Percentiles rank a stretch among this genome's conserved stretches.
Evolutionary conservation across 2,113 vertebrate species (phyloP).

Genomic region (Elephantulus edwardii): DNA sequence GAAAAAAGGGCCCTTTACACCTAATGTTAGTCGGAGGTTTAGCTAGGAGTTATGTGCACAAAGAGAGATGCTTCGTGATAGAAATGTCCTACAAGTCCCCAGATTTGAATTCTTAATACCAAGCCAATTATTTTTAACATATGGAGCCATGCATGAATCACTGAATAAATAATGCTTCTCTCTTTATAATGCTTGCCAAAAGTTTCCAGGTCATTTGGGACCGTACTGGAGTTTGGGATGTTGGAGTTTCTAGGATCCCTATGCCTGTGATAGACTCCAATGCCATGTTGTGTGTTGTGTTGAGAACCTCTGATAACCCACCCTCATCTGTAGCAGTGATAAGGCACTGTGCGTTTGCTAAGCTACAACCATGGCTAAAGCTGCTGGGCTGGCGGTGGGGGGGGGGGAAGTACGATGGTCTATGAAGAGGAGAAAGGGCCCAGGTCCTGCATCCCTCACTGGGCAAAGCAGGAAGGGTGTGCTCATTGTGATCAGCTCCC

Average conservation of each 20-base stretch:
- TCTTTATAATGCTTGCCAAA: background rate
- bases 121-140: background rate
- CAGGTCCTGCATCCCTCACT: background rate
- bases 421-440: background rate
- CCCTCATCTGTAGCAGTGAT: background rate
- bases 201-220: background rate
- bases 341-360: background rate
- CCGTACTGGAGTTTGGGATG: too few species aligned
- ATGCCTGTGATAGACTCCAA: background rate
- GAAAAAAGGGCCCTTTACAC: background rate
- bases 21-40: background rate
- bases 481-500: background rate
- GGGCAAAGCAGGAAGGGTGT: background rate
- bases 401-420: background rate
- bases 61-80: background rate
- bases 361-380: background rate
- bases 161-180: background rate
- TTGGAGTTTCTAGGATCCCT: background rate
- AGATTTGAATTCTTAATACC: background rate
- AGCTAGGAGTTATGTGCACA: background rate
- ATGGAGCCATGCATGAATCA: background rate
- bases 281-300: background rate
- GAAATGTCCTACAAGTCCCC: background rate
- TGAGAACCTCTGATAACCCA: background rate
- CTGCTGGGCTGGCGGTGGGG: background rate